Conservation (phyloP, 2,113 vertebrate genomes). For the Chionis minor region DNA sequence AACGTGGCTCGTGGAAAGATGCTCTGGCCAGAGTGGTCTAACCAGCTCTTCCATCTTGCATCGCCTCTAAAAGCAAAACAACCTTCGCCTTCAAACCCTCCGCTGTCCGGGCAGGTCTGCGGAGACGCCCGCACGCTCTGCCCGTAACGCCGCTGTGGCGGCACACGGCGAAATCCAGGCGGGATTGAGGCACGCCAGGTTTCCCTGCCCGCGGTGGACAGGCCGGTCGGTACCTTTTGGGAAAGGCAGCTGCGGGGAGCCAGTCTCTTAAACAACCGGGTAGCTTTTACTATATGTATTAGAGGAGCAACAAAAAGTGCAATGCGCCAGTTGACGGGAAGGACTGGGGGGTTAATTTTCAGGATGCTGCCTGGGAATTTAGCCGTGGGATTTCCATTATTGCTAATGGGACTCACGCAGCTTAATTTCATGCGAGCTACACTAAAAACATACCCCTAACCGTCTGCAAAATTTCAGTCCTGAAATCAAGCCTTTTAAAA, state of each 20-base stretch:
- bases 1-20: rapidly evolving
- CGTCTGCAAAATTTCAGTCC: slow-evolving; percentile 49
- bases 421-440: slow-evolving; percentile 50
- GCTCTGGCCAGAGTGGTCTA: neutral
- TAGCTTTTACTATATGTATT: neutral
- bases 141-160: rapidly evolving
- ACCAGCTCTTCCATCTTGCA: neutral
- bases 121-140: neutral
- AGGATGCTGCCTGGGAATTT: slow-evolving; percentile 56
- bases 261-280: neutral
- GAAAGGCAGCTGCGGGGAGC: rapidly evolving
- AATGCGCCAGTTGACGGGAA: neutral
- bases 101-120: neutral
- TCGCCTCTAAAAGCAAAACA: neutral
- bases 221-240: rapidly evolving
- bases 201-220: neutral
- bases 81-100: rapidly evolving
- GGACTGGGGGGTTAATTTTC: slow-evolving; percentile 68
- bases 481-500: slow-evolving; percentile 55
- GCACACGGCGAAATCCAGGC: rapidly evolving
- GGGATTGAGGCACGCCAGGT: neutral
- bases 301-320: slow-evolving; percentile 7
- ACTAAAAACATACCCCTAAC: slow-evolving; percentile 50
- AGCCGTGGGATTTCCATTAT: slow-evolving; percentile 64
- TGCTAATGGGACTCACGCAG: slow-evolving; percentile 48